Evolutionary conservation across 2,888 invertebrate genomes (phyloP).

Genomic region (Chorisops tibialis): DNA sequence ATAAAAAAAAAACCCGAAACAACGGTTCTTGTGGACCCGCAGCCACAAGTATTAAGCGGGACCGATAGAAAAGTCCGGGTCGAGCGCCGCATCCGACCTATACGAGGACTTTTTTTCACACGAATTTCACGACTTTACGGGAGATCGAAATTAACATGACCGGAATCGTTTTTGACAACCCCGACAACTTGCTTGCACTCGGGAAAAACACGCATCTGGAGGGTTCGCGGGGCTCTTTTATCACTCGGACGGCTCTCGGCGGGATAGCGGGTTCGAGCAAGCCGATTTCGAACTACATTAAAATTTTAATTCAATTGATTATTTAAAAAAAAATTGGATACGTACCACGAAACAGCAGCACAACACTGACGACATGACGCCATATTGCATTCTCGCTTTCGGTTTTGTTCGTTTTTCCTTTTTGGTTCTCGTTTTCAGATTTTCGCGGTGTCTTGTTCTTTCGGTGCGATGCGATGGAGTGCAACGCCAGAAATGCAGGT

Average conservation of each 20-base stretch:
- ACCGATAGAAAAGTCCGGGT: too few relatives aligned
- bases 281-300: neutral
- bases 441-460: neutral
- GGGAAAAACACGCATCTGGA: too few relatives aligned
- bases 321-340: conserved; percentile 45
- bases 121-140: neutral
- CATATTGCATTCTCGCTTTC: conserved; percentile 62
- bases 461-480: neutral
- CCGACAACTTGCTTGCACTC: neutral
- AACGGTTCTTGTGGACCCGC: too few relatives aligned
- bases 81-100: too few relatives aligned
- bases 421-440: neutral
- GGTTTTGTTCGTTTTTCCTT: neutral
- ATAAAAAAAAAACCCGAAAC: too few relatives aligned
- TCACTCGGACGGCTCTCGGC: too few relatives aligned
- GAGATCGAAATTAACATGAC: conserved; percentile 8
- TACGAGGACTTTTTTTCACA: neutral
- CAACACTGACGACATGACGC: conserved; percentile 95
- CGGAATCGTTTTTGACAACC: conserved; percentile 23
- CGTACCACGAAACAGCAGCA: conserved; percentile 96
- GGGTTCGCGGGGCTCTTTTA: too few relatives aligned
- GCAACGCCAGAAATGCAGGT: too few relatives aligned
- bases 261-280: neutral
- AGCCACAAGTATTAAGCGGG: too few relatives aligned
- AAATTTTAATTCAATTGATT: conserved; percentile 20